Base-by-base conservation (phyloP, 2,797 vertebrate species). In the Eulemur albifrons region DNA sequence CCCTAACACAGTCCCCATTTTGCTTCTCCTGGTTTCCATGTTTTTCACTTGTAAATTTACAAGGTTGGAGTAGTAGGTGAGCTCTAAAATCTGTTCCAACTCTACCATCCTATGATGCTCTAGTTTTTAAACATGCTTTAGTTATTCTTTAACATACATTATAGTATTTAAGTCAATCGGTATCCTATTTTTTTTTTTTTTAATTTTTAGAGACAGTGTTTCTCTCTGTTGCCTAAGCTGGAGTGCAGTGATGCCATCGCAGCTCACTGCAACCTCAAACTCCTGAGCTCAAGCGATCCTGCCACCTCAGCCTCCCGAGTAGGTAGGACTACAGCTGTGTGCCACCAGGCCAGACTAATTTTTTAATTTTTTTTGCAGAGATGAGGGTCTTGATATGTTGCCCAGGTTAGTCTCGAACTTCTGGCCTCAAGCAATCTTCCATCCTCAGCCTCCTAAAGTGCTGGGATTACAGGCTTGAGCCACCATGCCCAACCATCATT, bases 71-170 rank as follows among this genome's bases (percentile, higher is more conserved):
- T 79, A 89, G 50, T 70, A 17, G 11, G 30, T 86, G 32, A 94
- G 35, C 32, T 90, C 75, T 94, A 63, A 72, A 95, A 50, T 92
- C 45, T 45, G 30, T 95, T 93, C 67, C 21, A 81, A 83, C 35
- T 88, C 20, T 96, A 90, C 86, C 45, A 90, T 54, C 13, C 23
- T 20, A 90, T 30, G 23, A 85, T 89, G 67, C 15, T 65, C 69
- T 69, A 81, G 52, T 81, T 90, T 96, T 61, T 38, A 86, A 95
- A 91, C 7, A 69, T 20, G 21, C 17, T 88, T 86, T 61, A 70
- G 32, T 65, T 61, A 61, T 27, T 50, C 43, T 82, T 79, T 70
- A 95, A 89, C 23, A 79, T 61, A 88, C 2, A 72, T 50, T 77
- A 91, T 82, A 59, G 13, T 18, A 69, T 43, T 52, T 12, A 15